Percentiles rank a stretch among this genome's conserved stretches.
phyloP scores from a whole-genome alignment of 2,888 invertebrate species.

The Eupithecia centaureata region DNA sequence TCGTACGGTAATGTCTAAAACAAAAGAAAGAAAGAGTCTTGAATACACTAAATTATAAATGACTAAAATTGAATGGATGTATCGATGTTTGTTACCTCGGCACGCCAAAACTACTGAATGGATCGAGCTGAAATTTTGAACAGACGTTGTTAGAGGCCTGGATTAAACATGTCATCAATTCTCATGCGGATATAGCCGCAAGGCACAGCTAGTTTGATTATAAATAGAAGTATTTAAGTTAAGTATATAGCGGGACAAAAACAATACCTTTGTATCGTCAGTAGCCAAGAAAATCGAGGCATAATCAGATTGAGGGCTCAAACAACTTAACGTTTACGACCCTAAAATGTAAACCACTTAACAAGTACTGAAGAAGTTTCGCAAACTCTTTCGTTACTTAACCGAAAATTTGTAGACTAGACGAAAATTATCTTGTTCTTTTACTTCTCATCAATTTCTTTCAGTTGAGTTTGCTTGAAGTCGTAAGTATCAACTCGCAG shows the following conservation, averaged over 20 bases:
- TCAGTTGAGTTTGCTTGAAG: constrained; percentile 21
- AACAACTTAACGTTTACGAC: not conserved
- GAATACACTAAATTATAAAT: too few species aligned
- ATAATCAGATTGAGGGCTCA: constrained; percentile 9
- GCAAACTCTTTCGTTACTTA: constrained; percentile 14
- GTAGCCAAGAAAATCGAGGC: not conserved
- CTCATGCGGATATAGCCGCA: too few species aligned
- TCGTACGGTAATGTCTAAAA: not conserved
- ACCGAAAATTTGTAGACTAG: constrained; percentile 10
- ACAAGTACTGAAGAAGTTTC: constrained; percentile 16
- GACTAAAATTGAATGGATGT: too few species aligned
- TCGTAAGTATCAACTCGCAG: constrained; percentile 12
- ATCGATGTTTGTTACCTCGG: too few species aligned
- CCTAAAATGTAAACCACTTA: constrained; percentile 14
- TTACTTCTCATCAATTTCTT: constrained; percentile 24
- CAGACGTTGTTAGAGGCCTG: too few species aligned
- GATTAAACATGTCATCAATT: too few species aligned
- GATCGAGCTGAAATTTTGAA: too few species aligned
- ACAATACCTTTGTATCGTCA: not conserved
- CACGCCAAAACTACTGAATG: too few species aligned
- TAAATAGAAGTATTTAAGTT: too few species aligned
- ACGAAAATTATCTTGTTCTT: constrained; percentile 22
- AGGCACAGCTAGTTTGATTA: too few species aligned
- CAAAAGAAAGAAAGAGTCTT: too few species aligned
- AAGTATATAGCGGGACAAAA: too few species aligned